Evolutionary conservation across 2,888 invertebrate species (phyloP).

Genomic region (Agrotis segetum): DNA sequence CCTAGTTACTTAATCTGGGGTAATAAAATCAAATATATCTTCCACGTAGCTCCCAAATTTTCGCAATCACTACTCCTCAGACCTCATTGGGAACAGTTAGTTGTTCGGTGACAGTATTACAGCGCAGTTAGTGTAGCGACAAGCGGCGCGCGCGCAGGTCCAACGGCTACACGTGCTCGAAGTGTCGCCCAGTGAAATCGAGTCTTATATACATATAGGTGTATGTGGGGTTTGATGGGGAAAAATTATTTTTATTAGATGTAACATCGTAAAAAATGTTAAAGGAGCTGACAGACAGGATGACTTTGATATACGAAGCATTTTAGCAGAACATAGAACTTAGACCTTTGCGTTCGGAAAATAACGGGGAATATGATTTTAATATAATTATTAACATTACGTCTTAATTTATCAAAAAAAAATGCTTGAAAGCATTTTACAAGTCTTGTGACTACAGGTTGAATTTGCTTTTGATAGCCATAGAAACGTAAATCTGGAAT

Average conservation of each 20-base stretch:
- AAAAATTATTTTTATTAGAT: constrained; percentile 14
- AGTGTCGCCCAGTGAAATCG: constrained; percentile 47
- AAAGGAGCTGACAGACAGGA: no score
- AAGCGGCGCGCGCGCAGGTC: constrained; percentile 33
- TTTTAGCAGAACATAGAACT: neutral
- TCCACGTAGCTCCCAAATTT: neutral
- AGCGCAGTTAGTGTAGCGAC: constrained; percentile 57
- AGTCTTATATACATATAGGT: constrained; percentile 38
- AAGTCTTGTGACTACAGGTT: no score
- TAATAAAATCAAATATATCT: neutral
- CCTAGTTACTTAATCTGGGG: no score
- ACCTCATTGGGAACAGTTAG: constrained; percentile 64
- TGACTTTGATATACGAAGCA: neutral
- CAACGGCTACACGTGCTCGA: constrained; percentile 35
- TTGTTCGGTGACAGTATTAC: constrained; percentile 63
- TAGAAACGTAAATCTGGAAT: no score
- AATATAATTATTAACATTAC: no score
- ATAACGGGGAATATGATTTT: neutral
- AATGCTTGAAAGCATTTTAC: no score
- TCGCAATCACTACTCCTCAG: neutral
- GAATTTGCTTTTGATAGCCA: no score
- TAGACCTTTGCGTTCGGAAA: neutral
- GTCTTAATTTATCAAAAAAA: no score
- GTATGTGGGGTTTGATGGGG: neutral
- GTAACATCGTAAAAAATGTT: neutral